Conservation (phyloP, 2,888 invertebrate species). For the Bhutanitis thaidina region DNA sequence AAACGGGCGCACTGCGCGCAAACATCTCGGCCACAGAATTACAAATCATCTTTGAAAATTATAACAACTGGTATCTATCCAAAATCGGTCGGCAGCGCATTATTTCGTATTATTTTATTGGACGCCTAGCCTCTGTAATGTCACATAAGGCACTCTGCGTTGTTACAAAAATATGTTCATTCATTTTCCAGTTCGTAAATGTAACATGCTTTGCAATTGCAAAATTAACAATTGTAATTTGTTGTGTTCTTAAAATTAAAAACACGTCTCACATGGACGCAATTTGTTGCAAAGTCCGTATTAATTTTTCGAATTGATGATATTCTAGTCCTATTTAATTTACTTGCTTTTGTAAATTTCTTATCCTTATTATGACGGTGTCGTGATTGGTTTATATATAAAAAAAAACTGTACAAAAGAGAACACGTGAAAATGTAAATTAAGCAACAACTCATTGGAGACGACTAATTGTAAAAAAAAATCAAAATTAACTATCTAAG, state of each 20-base stretch:
- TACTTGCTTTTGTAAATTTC: constrained; percentile 37
- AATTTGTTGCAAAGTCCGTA: not conserved
- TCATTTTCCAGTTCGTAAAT: constrained; percentile 1
- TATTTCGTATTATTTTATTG: constrained; percentile 50
- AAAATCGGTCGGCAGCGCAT: constrained; percentile 58
- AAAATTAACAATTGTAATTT: constrained; percentile 7
- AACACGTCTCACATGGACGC: too few relatives aligned
- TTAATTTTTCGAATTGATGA: constrained; percentile 55
- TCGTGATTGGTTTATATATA: constrained; percentile 32
- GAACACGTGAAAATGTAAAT: constrained; percentile 38
- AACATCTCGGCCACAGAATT: not conserved
- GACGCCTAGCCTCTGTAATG: constrained; percentile 62
- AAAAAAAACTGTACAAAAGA: constrained; percentile 25
- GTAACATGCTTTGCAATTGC: constrained; percentile 15
- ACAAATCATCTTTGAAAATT: constrained; percentile 1
- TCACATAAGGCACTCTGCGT: constrained; percentile 67
- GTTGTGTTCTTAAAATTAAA: too few relatives aligned
- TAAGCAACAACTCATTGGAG: constrained; percentile 33
- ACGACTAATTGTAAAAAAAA: constrained; percentile 37
- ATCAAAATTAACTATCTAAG: constrained; percentile 57
- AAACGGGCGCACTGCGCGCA: not conserved
- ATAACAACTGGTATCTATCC: constrained; percentile 1
- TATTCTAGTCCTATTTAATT: constrained; percentile 60
- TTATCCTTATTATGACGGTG: constrained; percentile 33
- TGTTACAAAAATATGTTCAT: constrained; percentile 31